A percentile compares a stretch with the other conserved stretches of the same genome.
Evolutionary conservation across 2,113 vertebrate species (phyloP).

Genomic region (Tenrec ecaudatus): DNA sequence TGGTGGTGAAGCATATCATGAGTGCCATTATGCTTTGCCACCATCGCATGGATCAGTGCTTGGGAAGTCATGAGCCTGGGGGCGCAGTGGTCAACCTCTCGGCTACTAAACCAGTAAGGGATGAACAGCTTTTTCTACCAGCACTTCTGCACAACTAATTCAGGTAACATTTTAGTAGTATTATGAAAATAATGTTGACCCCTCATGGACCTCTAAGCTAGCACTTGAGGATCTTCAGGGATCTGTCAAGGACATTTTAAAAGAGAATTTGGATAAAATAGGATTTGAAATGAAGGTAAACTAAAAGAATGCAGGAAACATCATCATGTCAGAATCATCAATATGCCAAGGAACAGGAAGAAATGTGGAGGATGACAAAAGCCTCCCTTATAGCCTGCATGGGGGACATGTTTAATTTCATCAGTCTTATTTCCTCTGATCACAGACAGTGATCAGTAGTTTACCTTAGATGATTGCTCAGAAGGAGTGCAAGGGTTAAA

Average conservation of each 20-base stretch:
- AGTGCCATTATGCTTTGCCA: neutral
- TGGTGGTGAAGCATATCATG: neutral
- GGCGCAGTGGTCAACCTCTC: neutral
- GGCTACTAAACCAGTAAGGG: neutral
- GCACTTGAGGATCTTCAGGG: neutral
- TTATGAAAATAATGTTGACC: neutral
- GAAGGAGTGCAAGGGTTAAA: too few relatives aligned
- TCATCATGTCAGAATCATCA: neutral
- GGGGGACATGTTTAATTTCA: neutral
- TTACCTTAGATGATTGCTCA: too few relatives aligned
- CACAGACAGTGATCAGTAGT: too few relatives aligned
- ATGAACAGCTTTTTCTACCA: neutral
- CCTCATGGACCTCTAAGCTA: neutral
- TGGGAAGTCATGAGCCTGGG: neutral
- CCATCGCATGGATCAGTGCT: neutral
- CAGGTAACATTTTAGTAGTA: neutral
- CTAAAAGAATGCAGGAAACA: neutral
- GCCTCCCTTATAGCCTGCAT: neutral
- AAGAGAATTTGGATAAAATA: neutral
- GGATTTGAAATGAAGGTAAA: neutral
- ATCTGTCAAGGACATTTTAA: neutral
- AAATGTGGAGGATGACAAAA: neutral
- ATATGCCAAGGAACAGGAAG: neutral
- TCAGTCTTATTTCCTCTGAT: too few relatives aligned
- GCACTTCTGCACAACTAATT: neutral